phyloP scores from a whole-genome alignment of 2,797 vertebrate genomes.

The Hapalemur alaotrensis region DNA sequence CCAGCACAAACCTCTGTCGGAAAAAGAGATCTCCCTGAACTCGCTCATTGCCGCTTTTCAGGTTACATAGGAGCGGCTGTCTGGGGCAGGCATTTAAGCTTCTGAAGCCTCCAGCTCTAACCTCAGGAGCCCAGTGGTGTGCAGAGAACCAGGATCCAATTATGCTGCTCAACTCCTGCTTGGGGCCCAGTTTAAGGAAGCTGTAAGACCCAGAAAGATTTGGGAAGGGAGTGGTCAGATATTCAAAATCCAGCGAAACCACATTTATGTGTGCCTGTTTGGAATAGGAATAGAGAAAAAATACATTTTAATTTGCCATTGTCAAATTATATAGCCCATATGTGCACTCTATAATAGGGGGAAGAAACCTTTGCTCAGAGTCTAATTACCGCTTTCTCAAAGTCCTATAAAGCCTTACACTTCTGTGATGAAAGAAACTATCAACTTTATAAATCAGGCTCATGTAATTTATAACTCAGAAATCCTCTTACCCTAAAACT shows the following conservation, averaged over 20 bases:
- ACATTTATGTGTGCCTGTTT: neutral
- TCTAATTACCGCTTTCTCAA: neutral
- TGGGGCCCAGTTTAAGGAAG: neutral
- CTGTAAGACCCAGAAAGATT: neutral
- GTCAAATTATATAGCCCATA: neutral
- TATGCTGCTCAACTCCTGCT: neutral
- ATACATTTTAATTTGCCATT: neutral
- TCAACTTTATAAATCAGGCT: neutral
- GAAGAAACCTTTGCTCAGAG: neutral
- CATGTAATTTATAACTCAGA: conserved; percentile 26
- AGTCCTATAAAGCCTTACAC: neutral
- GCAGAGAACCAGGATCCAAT: conserved; percentile 6
- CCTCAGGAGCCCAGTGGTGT: neutral
- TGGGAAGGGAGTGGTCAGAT: neutral
- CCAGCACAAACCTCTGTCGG: neutral
- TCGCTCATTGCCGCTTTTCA: neutral
- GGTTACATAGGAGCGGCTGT: neutral
- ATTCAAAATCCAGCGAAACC: neutral
- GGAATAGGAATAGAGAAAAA: neutral
- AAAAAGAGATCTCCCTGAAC: neutral
- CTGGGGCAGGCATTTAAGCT: neutral
- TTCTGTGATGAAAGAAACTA: neutral
- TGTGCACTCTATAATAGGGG: neutral
- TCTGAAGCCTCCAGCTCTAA: neutral
- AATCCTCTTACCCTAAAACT: conserved; percentile 8